phyloP scores from a whole-genome alignment of 2,888 invertebrate species.

The Cryptus viduatorius region DNA sequence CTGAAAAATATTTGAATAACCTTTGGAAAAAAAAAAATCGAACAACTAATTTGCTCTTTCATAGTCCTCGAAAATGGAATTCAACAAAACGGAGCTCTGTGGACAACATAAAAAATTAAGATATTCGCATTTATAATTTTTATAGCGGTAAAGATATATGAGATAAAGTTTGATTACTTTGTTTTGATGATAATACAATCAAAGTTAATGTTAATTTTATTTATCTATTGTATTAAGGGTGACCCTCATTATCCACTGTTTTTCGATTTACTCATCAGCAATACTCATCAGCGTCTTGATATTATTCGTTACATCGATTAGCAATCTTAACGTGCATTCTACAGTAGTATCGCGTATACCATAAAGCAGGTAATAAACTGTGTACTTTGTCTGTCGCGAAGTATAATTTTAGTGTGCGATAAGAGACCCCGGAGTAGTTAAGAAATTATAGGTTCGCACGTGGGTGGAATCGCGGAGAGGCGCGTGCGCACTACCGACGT shows the following conservation, averaged over 20 bases:
- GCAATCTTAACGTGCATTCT: neutral
- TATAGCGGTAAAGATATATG: too few relatives aligned
- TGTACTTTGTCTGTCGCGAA: constrained; percentile 10
- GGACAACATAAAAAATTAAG: too few relatives aligned
- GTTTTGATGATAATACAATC: too few relatives aligned
- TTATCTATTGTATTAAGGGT: neutral
- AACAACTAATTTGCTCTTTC: too few relatives aligned
- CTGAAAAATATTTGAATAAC: too few relatives aligned
- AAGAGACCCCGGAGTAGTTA: constrained; percentile 6
- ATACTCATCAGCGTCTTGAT: too few relatives aligned
- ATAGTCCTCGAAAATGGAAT: too few relatives aligned
- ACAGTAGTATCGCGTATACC: constrained; percentile 67
- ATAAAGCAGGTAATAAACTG: constrained; percentile 68
- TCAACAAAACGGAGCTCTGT: too few relatives aligned
- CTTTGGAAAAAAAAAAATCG: too few relatives aligned
- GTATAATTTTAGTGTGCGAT: constrained; percentile 30
- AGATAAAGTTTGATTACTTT: too few relatives aligned
- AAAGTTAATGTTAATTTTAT: too few relatives aligned
- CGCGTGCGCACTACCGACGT: constrained; percentile 7
- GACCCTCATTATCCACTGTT: neutral
- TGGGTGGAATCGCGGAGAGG: constrained; percentile 20
- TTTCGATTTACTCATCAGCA: neutral
- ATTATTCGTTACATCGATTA: neutral
- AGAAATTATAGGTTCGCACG: constrained; percentile 13
- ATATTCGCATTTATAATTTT: too few relatives aligned